A percentile compares a stretch with the other conserved stretches of the same genome.
These are phyloP conservation scores for Amyelois transitella DNA, from an alignment of 1,140 invertebrate species.

Conservation along the genomic window DNA sequence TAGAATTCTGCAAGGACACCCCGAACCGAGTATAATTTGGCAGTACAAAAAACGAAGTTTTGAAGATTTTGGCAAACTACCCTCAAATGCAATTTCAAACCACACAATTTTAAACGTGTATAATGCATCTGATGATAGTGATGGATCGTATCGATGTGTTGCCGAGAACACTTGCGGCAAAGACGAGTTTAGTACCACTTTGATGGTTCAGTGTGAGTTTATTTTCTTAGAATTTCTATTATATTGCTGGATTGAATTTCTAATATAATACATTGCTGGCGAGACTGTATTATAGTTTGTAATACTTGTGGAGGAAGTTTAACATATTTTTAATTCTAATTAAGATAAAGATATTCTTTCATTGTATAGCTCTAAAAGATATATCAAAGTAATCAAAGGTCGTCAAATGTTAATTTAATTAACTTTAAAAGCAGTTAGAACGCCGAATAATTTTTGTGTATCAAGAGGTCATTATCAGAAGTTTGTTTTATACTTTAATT, in stretches of 20 bases:
- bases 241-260: background rate
- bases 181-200: conserved; percentile 37
- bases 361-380: too few relatives aligned
- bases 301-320: too few relatives aligned
- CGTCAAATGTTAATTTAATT: too few relatives aligned
- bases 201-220: conserved; percentile 57
- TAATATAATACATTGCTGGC: too few relatives aligned
- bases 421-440: too few relatives aligned
- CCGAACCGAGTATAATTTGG: conserved; percentile 42
- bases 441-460: too few relatives aligned
- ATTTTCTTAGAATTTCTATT: background rate
- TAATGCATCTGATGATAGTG: conserved; percentile 18
- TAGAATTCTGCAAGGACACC: conserved; percentile 41
- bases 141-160: conserved; percentile 49
- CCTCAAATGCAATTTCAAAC: conserved; percentile 9
- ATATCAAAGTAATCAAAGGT: too few relatives aligned
- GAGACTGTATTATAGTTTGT: too few relatives aligned
- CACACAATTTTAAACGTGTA: conserved; percentile 17
- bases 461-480: too few relatives aligned
- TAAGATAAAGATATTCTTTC: too few relatives aligned
- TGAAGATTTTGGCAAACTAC: conserved; percentile 15
- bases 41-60: conserved; percentile 17
- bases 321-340: too few relatives aligned
- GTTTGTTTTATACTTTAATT: too few relatives aligned
- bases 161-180: conserved; percentile 47